A percentile compares a stretch with the other conserved stretches of the same genome.
Conservation (phyloP, 1,140 invertebrate species). For the Formica exsecta region DNA sequence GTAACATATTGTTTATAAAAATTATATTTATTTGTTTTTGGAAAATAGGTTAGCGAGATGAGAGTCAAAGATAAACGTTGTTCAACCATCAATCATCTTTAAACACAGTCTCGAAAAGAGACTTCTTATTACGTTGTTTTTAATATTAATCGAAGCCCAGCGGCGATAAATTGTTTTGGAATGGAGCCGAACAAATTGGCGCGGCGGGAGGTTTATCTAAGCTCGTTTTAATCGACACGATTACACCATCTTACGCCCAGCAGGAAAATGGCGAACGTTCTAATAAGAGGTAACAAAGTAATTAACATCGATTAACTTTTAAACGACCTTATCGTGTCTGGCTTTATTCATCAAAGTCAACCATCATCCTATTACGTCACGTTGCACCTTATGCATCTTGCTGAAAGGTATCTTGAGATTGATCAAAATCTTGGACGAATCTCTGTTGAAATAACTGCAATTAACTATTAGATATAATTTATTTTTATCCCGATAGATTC, state of each 20-base stretch:
- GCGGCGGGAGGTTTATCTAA: slow-evolving; percentile 55
- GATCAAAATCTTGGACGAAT: background rate
- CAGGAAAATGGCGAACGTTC: slow-evolving; percentile 35
- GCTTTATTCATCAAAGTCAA: slow-evolving; percentile 36
- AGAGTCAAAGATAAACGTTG: background rate
- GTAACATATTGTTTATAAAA: background rate
- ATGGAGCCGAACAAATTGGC: slow-evolving; percentile 51
- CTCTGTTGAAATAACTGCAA: background rate
- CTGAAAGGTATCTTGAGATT: background rate
- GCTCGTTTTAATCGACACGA: slow-evolving; percentile 52
- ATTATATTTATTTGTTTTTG: background rate
- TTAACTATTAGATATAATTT: background rate
- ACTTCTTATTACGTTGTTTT: slow-evolving; percentile 32
- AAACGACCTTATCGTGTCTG: slow-evolving; percentile 41
- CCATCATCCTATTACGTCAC: slow-evolving; percentile 25
- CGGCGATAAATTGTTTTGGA: slow-evolving; percentile 55
- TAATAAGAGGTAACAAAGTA: slow-evolving; percentile 58
- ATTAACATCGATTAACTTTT: slow-evolving; percentile 58
- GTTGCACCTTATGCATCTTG: slow-evolving; percentile 10
- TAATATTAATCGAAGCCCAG: slow-evolving; percentile 51
- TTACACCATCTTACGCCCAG: slow-evolving; percentile 48
- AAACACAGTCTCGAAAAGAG: slow-evolving; percentile 13
- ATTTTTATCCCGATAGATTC: background rate
- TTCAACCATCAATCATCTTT: slow-evolving; percentile 30
- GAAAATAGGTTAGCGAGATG: background rate